These are phyloP conservation scores for Neodiprion pinetum DNA, from an alignment of 1,140 invertebrate genomes.

Conservation along the genomic window DNA sequence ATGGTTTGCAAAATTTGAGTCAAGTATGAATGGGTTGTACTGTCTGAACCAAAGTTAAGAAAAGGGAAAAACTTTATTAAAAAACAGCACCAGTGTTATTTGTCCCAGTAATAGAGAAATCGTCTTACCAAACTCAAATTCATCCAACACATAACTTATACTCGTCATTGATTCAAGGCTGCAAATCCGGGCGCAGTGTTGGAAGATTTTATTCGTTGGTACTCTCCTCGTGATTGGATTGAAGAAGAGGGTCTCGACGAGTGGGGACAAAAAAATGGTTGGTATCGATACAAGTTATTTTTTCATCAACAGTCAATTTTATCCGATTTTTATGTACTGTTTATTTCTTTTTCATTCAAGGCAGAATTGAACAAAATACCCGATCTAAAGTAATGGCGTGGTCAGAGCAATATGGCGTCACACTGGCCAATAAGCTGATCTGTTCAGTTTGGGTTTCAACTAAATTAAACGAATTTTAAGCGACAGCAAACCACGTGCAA, in stretches of 20 bases:
- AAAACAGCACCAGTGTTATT: background rate
- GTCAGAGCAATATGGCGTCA: too few species aligned
- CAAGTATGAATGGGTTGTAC: background rate
- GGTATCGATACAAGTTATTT: constrained; percentile 38
- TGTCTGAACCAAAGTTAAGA: background rate
- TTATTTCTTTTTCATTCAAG: too few species aligned
- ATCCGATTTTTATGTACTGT: too few species aligned
- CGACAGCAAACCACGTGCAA: too few species aligned
- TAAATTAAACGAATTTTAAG: too few species aligned
- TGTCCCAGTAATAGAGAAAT: too few species aligned
- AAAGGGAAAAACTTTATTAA: background rate
- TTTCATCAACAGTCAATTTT: constrained; percentile 14
- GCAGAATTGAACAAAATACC: too few species aligned
- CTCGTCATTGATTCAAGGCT: constrained; percentile 66
- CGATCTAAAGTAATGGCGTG: too few species aligned
- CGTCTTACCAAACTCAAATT: background rate
- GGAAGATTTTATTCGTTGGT: constrained; percentile 98
- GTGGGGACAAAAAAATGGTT: constrained; percentile 61
- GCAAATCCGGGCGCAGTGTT: constrained; percentile 93
- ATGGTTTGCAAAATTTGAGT: constrained; percentile 16
- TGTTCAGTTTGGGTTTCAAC: too few species aligned
- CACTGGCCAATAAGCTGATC: too few species aligned
- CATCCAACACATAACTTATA: background rate
- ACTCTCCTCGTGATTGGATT: constrained; percentile 95
- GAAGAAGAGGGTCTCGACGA: constrained; percentile 66